Base-by-base conservation (phyloP, 2,888 invertebrate species). In the Drosophila meridionalis region DNA sequence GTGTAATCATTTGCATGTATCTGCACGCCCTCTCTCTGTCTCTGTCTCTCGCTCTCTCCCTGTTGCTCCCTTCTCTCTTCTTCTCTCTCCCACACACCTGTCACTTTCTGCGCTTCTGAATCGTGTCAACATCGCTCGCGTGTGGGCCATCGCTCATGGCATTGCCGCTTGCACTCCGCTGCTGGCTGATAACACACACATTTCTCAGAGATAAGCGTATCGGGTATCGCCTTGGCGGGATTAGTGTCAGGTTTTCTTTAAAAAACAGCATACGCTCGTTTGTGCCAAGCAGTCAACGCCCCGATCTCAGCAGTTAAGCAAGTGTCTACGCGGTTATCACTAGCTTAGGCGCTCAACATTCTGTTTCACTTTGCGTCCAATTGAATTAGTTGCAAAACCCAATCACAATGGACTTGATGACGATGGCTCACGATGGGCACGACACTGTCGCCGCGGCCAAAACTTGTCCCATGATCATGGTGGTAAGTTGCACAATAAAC, bases 381-480 rank as follows among this genome's bases (percentile, higher is more conserved):
- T 57, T 61, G 20, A 58, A 52, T 26, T 40, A 36, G 20, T n/a
- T 47, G 28, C 12, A 55, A 56, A 55, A 42, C 38, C 14, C 40
- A 28, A 32, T 56, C 43, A 58, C 66, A 59, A 73, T 64, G 62
- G 76, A 72, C n/a, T 7, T 70, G 12, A 84, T 79, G 70, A 68
- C 80, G 59, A 91, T 90, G 91, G 89, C 90, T 81, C 89, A 91
- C 57, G 73, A 73, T 68, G 79, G 89, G 59, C 87, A 89, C 43
- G 79, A 66, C 4, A 20, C 70, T 0, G 68, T 7, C 11, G n/a
- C 71, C 4, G 42, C 63, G 3, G 48, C 71, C 34, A 75, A 77
- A 26, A 76, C 78, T 43, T 93, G 93, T 28, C 91, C 92, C 32
- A 93, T 93, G 93, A 92, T 92, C 36, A 93, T 93, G 93, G 86